Conservation (phyloP, 2,888 invertebrate genomes). For the Mantis religiosa region DNA sequence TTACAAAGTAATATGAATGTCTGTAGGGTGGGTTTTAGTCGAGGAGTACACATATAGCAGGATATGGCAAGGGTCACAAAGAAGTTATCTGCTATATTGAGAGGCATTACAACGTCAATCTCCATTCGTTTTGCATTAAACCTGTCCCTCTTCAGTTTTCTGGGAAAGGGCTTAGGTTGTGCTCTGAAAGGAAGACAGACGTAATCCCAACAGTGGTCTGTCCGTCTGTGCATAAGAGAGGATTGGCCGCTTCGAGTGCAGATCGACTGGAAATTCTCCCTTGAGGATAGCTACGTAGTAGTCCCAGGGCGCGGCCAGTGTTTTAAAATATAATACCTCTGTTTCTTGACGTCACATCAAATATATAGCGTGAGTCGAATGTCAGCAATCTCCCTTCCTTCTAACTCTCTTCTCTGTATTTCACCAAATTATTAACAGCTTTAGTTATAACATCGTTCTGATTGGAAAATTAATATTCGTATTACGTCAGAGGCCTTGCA, state of each 20-base stretch:
- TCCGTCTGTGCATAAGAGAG: neutral
- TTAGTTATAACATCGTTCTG: no score
- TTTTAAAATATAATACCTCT: neutral
- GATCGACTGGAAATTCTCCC: slow-evolving; percentile 4
- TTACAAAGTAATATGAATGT: no score
- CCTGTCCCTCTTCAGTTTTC: neutral
- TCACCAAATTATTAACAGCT: no score
- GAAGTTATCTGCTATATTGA: neutral
- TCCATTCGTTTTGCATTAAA: neutral
- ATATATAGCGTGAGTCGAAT: neutral
- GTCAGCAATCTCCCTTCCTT: neutral
- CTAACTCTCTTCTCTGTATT: no score
- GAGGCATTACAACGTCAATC: neutral
- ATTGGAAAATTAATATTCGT: no score
- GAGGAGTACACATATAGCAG: no score
- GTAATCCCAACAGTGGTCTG: neutral
- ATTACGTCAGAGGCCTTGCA: no score
- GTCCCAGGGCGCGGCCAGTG: neutral
- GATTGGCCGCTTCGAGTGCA: neutral
- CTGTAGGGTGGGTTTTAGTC: no score
- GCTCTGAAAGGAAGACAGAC: neutral
- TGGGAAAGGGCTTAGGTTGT: no score
- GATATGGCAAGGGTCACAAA: neutral
- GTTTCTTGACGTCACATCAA: neutral
- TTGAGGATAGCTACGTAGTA: neutral